phyloP scores from a whole-genome alignment of 2,113 vertebrate genomes.

The Delphinapterus leucas region DNA sequence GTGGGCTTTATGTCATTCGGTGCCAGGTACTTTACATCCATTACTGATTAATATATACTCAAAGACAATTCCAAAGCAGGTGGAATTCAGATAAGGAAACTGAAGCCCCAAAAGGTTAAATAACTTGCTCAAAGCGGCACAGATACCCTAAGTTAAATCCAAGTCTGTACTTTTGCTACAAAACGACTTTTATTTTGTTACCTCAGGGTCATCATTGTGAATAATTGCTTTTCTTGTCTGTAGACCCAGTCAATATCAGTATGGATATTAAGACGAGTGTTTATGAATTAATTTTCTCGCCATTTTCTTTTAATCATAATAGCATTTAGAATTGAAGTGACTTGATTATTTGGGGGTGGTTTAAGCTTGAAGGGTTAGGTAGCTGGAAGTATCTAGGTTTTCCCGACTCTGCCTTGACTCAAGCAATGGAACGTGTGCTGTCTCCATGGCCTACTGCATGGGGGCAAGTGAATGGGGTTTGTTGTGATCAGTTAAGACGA shows the following conservation, averaged over 20 bases:
- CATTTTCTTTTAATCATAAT: background rate
- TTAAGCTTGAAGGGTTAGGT: background rate
- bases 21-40: rapidly evolving
- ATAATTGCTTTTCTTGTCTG: background rate
- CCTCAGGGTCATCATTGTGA: background rate
- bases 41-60: background rate
- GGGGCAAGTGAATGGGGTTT: background rate
- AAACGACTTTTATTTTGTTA: background rate
- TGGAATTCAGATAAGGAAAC: background rate
- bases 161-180: background rate
- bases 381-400: background rate
- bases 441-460: rapidly evolving
- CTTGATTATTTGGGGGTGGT: background rate
- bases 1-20: background rate
- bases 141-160: background rate
- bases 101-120: background rate
- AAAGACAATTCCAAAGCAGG: background rate
- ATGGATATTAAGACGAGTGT: background rate
- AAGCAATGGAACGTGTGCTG: background rate
- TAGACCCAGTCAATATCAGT: background rate
- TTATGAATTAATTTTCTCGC: background rate
- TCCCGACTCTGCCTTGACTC: background rate
- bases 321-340: background rate
- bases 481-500: background rate
- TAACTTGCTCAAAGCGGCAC: background rate